These are phyloP conservation scores for Gallinago undulata DNA, from an alignment of 2,113 vertebrate species.

Conservation along the genomic window DNA sequence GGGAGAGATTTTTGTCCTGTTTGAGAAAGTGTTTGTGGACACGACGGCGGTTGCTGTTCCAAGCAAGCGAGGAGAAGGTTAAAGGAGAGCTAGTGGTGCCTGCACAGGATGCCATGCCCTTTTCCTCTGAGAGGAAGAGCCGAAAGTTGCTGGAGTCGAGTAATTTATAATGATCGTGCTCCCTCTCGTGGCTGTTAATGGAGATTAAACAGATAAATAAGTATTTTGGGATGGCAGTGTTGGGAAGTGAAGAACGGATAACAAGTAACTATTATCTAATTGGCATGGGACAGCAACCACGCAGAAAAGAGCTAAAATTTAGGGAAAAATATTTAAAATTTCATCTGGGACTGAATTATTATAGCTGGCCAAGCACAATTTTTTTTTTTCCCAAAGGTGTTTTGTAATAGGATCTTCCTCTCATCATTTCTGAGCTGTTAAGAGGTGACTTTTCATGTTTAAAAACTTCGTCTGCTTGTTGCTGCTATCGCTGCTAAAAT, in stretches of 20 bases:
- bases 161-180: neutral
- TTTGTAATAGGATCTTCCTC: neutral
- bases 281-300: neutral
- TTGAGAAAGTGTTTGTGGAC: neutral
- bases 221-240: rapidly evolving
- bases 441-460: neutral
- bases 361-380: neutral
- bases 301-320: neutral
- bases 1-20: rapidly evolving
- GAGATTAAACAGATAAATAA: neutral
- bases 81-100: neutral
- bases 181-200: constrained; percentile 59
- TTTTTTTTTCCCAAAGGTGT: neutral
- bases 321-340: neutral
- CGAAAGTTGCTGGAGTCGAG: neutral
- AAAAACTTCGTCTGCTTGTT: neutral
- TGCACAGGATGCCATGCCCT: constrained; percentile 70
- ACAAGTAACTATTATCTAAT: neutral
- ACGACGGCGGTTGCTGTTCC: neutral
- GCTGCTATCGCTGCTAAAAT: neutral
- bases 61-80: neutral
- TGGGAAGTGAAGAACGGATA: neutral
- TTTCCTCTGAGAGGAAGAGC: constrained; percentile 60
- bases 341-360: neutral
- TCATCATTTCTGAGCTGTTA: neutral